Base-by-base conservation (phyloP, 2,888 invertebrate genomes). In the Drosophila barbarae region DNA sequence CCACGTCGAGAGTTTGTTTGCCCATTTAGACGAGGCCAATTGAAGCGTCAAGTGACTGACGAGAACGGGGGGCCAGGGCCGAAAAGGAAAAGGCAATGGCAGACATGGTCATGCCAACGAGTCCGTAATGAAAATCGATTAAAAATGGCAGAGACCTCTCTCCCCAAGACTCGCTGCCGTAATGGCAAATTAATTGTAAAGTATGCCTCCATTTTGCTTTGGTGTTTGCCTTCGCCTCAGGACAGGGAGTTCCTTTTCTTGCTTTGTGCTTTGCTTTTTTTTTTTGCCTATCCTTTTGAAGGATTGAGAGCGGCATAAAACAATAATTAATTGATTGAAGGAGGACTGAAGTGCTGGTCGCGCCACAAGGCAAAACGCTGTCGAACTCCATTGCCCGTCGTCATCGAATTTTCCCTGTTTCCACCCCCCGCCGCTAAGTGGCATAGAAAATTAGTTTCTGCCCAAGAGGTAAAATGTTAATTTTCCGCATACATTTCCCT, bases 291-390 rank as follows among this genome's bases (percentile, higher is more conserved):
- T 39, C 49, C 67, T 65, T 76, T 76, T 70, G 76, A 84, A 73
- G 76, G 82, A 81, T 78, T 79, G 72, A 84, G 64, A 69, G 76
- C 69, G 68, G 72, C 77, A 68, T 72, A 76, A 77, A 85, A 77
- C 77, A 82, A 77, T 82, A 85, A 82, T 82, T 82, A 82, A 85
- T 85, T 85, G 84, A 85, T 82, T 82, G 85, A 80, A 82, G 73
- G 77, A 73, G 65, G 56, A 46, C 57, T 59, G 34, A 60, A 69
- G 53, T 58, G 60, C 59, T 60, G 72, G 69, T 59, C 70, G 54
- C 47, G 52, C 59, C 55, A 32, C 59, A 50, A 70, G 70, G 53
- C 63, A 69, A 69, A 68, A 50, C 51, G 52, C 28, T 61, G 46
- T 70, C 36, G 67, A 69, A 61, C 53, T 61, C 30, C 35, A 44